These are phyloP conservation scores for Phyllostomus hastatus DNA, from an alignment of 2,113 vertebrate species.

Conservation along the genomic window DNA sequence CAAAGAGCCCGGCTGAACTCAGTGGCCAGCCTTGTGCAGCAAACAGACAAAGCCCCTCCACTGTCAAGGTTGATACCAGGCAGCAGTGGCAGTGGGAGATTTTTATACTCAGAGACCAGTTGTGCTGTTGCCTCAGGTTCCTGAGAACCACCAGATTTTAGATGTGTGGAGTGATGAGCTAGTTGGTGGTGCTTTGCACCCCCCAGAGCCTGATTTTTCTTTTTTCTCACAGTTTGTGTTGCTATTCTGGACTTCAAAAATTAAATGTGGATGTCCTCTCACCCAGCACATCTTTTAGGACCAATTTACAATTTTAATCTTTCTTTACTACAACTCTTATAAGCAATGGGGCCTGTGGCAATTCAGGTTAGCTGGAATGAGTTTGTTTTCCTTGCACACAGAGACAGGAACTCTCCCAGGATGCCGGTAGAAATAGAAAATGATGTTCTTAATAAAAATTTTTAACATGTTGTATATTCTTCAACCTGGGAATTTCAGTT, in stretches of 20 bases:
- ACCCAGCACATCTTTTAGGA: neutral
- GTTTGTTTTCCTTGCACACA: neutral
- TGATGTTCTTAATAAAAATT: neutral
- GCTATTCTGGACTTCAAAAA: slow-evolving; percentile 43
- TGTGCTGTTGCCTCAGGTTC: neutral
- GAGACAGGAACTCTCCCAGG: neutral
- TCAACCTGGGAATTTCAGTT: neutral
- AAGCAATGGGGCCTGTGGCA: neutral
- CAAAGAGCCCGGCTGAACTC: neutral
- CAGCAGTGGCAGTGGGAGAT: neutral
- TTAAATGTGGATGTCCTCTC: slow-evolving; percentile 34
- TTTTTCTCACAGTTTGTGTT: neutral
- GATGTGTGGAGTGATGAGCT: neutral
- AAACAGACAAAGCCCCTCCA: neutral
- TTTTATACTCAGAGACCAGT: neutral
- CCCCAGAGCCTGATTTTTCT: neutral
- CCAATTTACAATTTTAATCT: slow-evolving; percentile 25
- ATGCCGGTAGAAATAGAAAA: neutral
- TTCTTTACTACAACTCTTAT: neutral
- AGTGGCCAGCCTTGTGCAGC: neutral
- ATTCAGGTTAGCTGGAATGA: neutral
- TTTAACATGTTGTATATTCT: neutral
- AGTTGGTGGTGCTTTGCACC: neutral
- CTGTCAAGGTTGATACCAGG: neutral
- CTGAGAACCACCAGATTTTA: neutral